Base-by-base conservation (phyloP, 2,113 vertebrate species). In the Paramisgurnus dabryanus region DNA sequence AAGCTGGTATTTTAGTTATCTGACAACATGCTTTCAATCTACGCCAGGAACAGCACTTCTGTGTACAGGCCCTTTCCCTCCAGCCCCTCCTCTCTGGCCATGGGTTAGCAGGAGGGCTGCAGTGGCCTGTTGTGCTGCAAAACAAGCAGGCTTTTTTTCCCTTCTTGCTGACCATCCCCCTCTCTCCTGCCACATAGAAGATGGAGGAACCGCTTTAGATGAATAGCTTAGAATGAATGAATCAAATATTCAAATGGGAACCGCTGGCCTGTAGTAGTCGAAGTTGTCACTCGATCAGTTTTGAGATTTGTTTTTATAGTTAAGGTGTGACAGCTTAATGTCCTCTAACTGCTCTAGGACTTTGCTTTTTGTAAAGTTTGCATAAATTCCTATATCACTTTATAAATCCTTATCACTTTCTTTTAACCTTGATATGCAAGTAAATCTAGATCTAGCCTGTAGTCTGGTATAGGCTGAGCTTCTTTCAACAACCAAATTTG, bases 51-150 rank as follows among this genome's bases (percentile, higher is more conserved):
- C 73, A 63, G 79, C 68, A 49, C 50, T 13, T 5, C 39, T 63
- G 34, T 80, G 57, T 55, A 53, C 80, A 66, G 58, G 75, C 69
- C 41, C 53, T 64, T 60, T 64, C 67, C 27, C 64, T 63, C 45
- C 17, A 55, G 10, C 60, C 58, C 61, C 80, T 68, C 84, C 80
- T 76, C 53, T 61, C 61, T 60, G 61, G 77, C 57, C 40, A 18
- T 72, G 80, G 82, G 80, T 78, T 86, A 84, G 82, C 76, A 79
- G 82, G 79, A 83, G 79, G 82, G 71, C 84, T 81, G 75, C 76
- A 81, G 79, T 80, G 73, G 82, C 78, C 78, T 85, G 85, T 85
- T 86, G 83, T 86, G 81, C 83, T 82, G 79, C 82, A 86, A 87
- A 86, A 86, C 81, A 86, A 86, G 83, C 82, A 63, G 79, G 47